phyloP scores from a whole-genome alignment of 2,797 vertebrate species.

The Pogoniulus pusillus region DNA sequence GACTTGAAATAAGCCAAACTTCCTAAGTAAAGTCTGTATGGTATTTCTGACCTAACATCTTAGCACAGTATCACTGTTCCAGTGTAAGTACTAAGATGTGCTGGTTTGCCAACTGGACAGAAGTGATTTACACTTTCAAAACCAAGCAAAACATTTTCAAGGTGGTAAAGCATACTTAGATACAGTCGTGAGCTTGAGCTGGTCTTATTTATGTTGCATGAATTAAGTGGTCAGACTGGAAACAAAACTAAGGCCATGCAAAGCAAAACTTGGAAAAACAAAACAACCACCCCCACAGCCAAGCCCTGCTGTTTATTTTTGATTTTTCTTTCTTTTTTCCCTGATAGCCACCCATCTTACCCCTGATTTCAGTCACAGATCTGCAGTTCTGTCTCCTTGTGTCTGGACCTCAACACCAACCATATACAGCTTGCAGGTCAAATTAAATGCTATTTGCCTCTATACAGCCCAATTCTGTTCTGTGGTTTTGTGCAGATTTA shows the following conservation, averaged over 20 bases:
- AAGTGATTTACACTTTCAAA: not conserved
- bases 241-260: not conserved
- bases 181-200: not conserved
- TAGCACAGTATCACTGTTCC: not conserved
- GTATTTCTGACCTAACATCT: not conserved
- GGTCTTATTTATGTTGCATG: not conserved
- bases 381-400: not conserved
- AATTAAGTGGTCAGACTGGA: not conserved
- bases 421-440: not conserved
- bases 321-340: not conserved
- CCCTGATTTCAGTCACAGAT: not conserved
- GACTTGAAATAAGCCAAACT: not conserved
- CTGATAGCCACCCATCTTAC: not conserved
- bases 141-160: not conserved
- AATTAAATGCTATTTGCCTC: not conserved
- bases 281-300: rapidly evolving
- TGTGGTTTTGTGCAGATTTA: not conserved
- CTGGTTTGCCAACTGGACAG: not conserved
- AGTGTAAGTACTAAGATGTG: not conserved
- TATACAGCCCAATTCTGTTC: not conserved
- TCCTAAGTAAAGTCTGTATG: not conserved
- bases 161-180: not conserved
- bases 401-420: not conserved
- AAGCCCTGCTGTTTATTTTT: not conserved
- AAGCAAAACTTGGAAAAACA: not conserved